Base-by-base conservation (phyloP, 2,797 vertebrate species). In the Pantherophis vulpinus region DNA sequence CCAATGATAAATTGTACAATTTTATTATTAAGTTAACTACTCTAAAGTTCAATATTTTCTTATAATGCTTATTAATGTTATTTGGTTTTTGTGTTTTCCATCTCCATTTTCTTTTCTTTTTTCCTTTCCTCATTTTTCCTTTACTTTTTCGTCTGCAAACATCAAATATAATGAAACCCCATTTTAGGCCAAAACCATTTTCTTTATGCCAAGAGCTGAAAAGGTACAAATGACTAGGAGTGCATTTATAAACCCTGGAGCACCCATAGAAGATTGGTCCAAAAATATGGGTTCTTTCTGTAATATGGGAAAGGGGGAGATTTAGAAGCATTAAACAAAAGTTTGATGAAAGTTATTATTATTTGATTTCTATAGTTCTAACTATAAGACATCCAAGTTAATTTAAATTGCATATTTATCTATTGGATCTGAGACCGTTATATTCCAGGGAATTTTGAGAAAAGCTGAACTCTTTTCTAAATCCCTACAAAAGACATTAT, bases 21-120 rank as follows among this genome's bases (percentile, higher is more conserved):
- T 86, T 56, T 90, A 79, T 90, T 61, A 89, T 92, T 86, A 93
- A 92, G 55, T 61, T 32, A 93, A 32, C 88, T 90, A 93, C 88
- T 93, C 86, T 90, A 74, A 86, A 55, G 74, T 63, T 55, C 32
- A 27, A 20, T 54, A n/a, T 86, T 56, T 63, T 61, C 88, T 86
- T 29, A 86, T 63, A 86, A 63, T 37, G 25, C 51, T 93, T 93
- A n/a, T 86, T 29, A 93, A 63, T 42, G 23, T 47, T 90, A 23
- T 83, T 89, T 86, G 59, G 59, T 29, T 86, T 86, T 93, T 12
- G 9, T 61, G 7, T 86, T 86, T 93, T 63, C n/a, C 70, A 89
- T 92, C 54, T 58, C 47, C 54, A 54, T 58, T 18, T 70, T 87
- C 55, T 51, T 92, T 63, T 88, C 10, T 29, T 47, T 74, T 56